Evolutionary conservation across 1,140 invertebrate species (phyloP), one percentile per base, ranked within the genome.

Genomic region (Manduca sexta): DNA sequence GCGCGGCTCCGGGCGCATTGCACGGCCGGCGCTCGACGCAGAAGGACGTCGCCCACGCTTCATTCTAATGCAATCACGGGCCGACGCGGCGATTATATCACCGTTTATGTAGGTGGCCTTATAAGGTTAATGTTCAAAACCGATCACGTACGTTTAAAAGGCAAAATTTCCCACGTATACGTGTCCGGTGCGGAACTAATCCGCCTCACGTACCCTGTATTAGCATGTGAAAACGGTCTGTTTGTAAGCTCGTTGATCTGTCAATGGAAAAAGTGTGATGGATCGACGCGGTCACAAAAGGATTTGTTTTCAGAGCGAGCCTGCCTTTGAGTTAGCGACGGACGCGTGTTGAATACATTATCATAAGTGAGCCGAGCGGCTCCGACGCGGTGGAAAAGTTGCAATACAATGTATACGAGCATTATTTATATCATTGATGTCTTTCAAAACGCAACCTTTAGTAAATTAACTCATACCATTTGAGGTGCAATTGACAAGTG

Each of bases 171-270:
- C 76, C 80, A 84, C 78, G 73, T 71, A 64, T 13, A 64, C 21
- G 44, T 33, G 35, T 35, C 43, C 45, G 52, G 52, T 51, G 59
- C 75, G 71, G 73, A 78, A 81, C 80, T 73, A 75, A 82, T 81
- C 71, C 73, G 52, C 49, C 52, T 66, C 82, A 85, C 82, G 80
- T 79, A 70, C 70, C 48, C 44, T 45, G 64, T 60, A 85, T 85
- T 85, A 79, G 69, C 82, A 83, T 83, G 82, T 79, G 72, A 82
- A 85, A 81, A 75, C 69, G 68, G 60, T 82, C 74, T 85, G 79
- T 85, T 85, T 85, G 75, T 73, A 69, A 80, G 71, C 66, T 73
- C 62, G 63, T 49, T 56, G 68, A 61, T 63, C 53, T 69, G 66
- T 76, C 71, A 80, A 80, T 79, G 74, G 76, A 79, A 81, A 75